phyloP scores from a whole-genome alignment of 2,888 invertebrate genomes.

The Ennomos fuscantarius region DNA sequence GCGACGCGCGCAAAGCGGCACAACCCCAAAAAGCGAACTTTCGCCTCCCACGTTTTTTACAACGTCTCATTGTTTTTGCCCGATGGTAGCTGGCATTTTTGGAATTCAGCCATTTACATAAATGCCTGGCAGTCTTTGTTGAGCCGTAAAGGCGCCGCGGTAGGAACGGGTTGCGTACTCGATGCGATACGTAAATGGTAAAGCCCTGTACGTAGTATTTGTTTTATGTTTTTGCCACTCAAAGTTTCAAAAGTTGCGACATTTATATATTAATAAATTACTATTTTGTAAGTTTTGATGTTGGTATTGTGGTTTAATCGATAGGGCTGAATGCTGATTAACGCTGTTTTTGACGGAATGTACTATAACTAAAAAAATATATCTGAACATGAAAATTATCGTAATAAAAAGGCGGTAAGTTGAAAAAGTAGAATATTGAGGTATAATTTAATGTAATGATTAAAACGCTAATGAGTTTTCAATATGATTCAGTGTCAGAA shows the following conservation, averaged over 20 bases:
- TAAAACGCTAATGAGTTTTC: conserved; percentile 61
- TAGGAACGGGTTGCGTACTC: conserved; percentile 50
- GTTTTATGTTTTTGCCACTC: conserved; percentile 55
- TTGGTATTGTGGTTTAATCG: conserved; percentile 37
- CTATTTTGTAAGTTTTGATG: conserved; percentile 34
- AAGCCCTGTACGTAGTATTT: conserved; percentile 48
- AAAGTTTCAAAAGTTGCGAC: conserved; percentile 54
- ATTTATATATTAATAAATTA: conserved; percentile 49
- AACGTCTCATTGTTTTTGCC: conserved; percentile 71
- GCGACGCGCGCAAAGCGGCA: conserved; percentile 56
- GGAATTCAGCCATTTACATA: conserved; percentile 82
- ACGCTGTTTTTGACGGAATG: too few species aligned
- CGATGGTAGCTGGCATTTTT: conserved; percentile 71
- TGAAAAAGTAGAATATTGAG: conserved; percentile 36
- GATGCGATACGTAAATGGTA: conserved; percentile 53
- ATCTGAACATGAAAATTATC: too few species aligned
- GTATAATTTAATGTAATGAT: conserved; percentile 33
- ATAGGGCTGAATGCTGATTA: background rate
- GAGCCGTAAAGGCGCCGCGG: conserved; percentile 79
- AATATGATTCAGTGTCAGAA: conserved; percentile 56
- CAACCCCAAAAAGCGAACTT: conserved; percentile 74
- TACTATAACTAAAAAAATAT: too few species aligned
- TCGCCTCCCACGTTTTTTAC: conserved; percentile 73
- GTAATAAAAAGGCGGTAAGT: background rate
- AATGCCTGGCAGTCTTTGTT: conserved; percentile 77